A percentile compares a stretch with the other conserved stretches of the same genome.
Evolutionary conservation across 2,113 vertebrate species (phyloP).

Genomic region (Bufo gargarizans): DNA sequence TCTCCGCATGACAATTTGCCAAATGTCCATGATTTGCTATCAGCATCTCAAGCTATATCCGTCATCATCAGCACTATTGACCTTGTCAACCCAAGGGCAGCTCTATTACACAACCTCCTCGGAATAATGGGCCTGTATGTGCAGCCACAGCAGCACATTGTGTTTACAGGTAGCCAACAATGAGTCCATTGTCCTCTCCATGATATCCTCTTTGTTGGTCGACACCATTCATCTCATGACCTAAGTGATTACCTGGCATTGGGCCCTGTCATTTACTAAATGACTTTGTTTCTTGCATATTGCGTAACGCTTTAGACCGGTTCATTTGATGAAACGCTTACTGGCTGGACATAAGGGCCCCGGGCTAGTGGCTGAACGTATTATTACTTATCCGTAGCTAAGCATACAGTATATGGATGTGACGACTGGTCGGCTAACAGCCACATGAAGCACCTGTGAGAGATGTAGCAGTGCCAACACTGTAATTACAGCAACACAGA

Average conservation of each 20-base stretch:
- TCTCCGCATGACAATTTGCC: not conserved
- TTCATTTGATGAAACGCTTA: not conserved
- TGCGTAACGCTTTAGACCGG: not conserved
- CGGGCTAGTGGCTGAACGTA: not conserved
- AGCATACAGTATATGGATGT: not conserved
- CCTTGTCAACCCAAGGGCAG: slow-evolving; percentile 9
- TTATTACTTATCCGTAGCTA: not conserved
- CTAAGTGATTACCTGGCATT: slow-evolving; percentile 53
- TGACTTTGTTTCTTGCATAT: slow-evolving; percentile 25
- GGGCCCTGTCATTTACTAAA: slow-evolving; percentile 44
- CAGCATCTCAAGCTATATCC: not conserved
- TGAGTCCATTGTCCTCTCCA: not conserved
- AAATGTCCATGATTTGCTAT: not conserved
- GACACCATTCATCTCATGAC: slow-evolving; percentile 31
- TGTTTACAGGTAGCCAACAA: not conserved
- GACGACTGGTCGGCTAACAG: not conserved
- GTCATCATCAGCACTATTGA: not conserved
- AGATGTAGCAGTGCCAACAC: not conserved
- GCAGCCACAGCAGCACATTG: slow-evolving; percentile 9
- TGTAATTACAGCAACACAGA: not conserved
- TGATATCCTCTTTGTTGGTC: slow-evolving; percentile 4
- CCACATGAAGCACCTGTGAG: not conserved
- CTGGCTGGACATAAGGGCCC: not conserved
- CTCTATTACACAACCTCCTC: not conserved
- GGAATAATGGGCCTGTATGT: not conserved